phyloP scores from a whole-genome alignment of 2,888 invertebrate genomes.

The Drosophila subsilvestris region DNA sequence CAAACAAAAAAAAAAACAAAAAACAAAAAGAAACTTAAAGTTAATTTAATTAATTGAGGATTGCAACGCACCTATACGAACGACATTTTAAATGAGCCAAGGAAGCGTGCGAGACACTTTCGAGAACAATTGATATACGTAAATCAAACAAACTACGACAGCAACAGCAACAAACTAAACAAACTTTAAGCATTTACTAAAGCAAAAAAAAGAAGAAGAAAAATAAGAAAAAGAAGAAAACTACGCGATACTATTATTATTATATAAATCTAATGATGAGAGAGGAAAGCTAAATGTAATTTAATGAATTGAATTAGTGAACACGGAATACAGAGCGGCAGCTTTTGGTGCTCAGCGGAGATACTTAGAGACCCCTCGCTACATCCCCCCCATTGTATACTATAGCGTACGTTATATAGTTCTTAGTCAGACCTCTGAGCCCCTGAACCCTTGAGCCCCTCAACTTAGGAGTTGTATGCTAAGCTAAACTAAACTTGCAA shows the following conservation, averaged over 20 bases:
- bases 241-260: conserved; percentile 47
- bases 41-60: conserved; percentile 75
- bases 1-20: conserved; percentile 47
- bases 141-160: conserved; percentile 58
- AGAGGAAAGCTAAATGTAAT: conserved; percentile 41
- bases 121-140: conserved; percentile 63
- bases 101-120: conserved; percentile 58
- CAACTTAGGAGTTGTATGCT: conserved; percentile 59
- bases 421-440: conserved; percentile 56
- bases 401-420: conserved; percentile 74
- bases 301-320: conserved; percentile 39
- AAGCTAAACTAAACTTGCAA: conserved; percentile 48
- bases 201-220: conserved; percentile 24
- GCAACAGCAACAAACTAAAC: conserved; percentile 48
- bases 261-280: conserved; percentile 23
- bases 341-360: conserved; percentile 65
- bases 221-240: conserved; percentile 18
- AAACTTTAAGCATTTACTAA: conserved; percentile 74
- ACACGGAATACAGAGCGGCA: conserved; percentile 53
- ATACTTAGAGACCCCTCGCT: conserved; percentile 27
- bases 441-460: conserved; percentile 44
- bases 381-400: conserved; percentile 58
- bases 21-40: conserved; percentile 59
- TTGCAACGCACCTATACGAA: conserved; percentile 80
- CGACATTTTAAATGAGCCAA: conserved; percentile 79